Evolutionary conservation across 2,888 invertebrate genomes (phyloP), one percentile per base, ranked within the genome.

Genomic region (Chrysopilus asiliformis): DNA sequence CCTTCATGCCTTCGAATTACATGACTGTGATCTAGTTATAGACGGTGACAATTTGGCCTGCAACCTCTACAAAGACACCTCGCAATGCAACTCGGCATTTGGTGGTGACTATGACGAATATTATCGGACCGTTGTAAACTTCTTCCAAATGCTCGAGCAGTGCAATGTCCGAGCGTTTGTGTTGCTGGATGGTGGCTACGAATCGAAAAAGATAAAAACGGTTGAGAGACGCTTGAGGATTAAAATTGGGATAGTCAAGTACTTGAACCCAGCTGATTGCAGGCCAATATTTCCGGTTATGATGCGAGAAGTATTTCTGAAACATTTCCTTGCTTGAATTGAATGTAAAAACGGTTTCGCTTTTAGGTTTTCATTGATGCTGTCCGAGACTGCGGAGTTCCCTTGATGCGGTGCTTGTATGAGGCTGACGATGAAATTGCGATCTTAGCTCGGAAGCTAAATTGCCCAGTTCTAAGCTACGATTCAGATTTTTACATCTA

Each of bases 401-500:
- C 70, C 8, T 70, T 74, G 42, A 76, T 77, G 30, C 72, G 83
- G 34, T 82, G 86, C 52, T 74, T 81, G 46, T 87, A 81, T 57
- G 94, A 95, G 61, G 91, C 91, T 2, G 95, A 95, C 56, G 76
- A 79, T 47, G 82, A 87, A 52, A 76, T 91, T 36, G 91, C 90
- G 0, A 76, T 79, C 0, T 59, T 93, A 46, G 85, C 90, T 0
- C 73, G 77, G 44, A 68, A 74, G 38, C 64, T 89, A 3, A 67
- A 78, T 25, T 91, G 89, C 49, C 91, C 93, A 0, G 79, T 95
- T 3, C 57, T 95, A 4, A 91, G 90, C 52, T 84, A 81, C 48
- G 95, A 95, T 61, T 93, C 93, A 1, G 95, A 95, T 64, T 95
- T 91, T 63, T 91, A 79, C 52, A 79, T 95, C 44, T 87, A 81